Base-by-base conservation (phyloP, 2,113 vertebrate genomes). In the Tamias sibiricus region DNA sequence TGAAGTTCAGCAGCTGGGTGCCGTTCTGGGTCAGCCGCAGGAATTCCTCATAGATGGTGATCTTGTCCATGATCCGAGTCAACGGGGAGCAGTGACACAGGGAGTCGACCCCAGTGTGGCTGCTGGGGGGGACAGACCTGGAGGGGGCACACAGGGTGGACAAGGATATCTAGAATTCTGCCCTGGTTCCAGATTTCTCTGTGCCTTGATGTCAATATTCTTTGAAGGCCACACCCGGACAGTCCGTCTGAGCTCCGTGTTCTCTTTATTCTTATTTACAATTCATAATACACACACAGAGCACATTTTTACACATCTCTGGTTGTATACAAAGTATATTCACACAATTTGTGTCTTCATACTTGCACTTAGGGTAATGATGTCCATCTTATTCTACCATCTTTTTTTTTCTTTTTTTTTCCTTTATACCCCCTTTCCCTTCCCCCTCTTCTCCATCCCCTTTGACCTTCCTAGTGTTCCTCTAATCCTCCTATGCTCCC, bases 31-130 rank as follows among this genome's bases (percentile, higher is more conserved):
- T 99, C 59, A 98, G 91, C 7, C 8, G 76, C 47, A 96, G 71
- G 88, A 99, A 98, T 49, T 98, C 97, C 35, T 98, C 77, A 1
- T 98, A 98, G 40, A 99, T 95, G 26, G 97, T 37, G 14, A 97
- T 17, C 94, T 81, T 96, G 49, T 91, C 54, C 8, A 62, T 62
- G 0, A 26, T 90, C 68, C 68, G 82, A 28, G 96, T 44, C 7
- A 95, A 24, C 1, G 30, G 32, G 0, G n/a, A 96, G 93, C 98
- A 98, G 17, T 54, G 32, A 95, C 99, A 99, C 82, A 68, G 0
- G 0, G 98, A 98, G 42, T 97, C 40, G 0, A 98, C 89, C 0
- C 59, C 96, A 0, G 98, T 98, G 95, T 98, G 97, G 57, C n/a
- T 84, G 32, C 62, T 97, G 28, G 72, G 35, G 0, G 1, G 40